A percentile compares a stretch with the other conserved stretches of the same genome.
Evolutionary conservation across 2,113 vertebrate species (phyloP).

Genomic region (Lagenorhynchus albirostris): DNA sequence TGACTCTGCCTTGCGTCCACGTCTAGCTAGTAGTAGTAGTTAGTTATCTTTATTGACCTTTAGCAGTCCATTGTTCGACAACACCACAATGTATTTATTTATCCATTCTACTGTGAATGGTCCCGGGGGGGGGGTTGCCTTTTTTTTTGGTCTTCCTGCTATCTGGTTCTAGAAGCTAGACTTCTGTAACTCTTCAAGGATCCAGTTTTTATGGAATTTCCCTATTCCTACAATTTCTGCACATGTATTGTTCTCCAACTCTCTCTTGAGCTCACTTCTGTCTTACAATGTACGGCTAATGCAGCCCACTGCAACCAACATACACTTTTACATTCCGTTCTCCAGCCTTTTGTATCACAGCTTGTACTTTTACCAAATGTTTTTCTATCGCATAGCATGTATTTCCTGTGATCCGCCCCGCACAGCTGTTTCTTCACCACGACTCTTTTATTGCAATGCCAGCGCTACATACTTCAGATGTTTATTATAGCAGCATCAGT

Average conservation of each 20-base stretch:
- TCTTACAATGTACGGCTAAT: no score
- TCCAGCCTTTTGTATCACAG: neutral
- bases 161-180: neutral
- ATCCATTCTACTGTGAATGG: neutral
- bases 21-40: fast-evolving
- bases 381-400: fast-evolving
- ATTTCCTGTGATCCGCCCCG: neutral
- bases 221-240: neutral
- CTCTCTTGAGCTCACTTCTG: neutral
- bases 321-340: neutral
- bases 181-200: neutral
- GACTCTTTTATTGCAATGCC: fast-evolving
- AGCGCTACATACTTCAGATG: neutral
- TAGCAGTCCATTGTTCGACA: no score
- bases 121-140: neutral
- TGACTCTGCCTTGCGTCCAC: fast-evolving
- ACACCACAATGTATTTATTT: no score
- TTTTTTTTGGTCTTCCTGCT: neutral
- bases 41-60: neutral
- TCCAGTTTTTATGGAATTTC: neutral
- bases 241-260: fast-evolving
- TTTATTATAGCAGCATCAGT: neutral
- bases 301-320: neutral
- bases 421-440: neutral
- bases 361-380: fast-evolving